Base-by-base conservation (phyloP, 1,140 invertebrate genomes). In the Aphidius gifuensis region DNA sequence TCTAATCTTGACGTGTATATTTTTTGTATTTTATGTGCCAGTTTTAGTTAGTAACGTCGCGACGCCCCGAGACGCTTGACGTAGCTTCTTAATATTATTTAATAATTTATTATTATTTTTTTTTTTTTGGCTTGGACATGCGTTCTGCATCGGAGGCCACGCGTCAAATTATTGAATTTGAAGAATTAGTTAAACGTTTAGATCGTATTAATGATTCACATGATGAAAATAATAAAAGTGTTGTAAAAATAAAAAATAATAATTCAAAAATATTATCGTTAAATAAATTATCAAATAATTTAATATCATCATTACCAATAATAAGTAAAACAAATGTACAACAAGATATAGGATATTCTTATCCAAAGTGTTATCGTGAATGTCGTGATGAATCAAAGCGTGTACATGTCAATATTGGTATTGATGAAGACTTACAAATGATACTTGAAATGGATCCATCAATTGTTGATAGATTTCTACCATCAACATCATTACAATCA, bases 371-470 rank as follows among this genome's bases (percentile, higher is more conserved):
- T 32, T 16, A 32, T 32, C 16, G 16, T 16, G 16, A 16, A 32
- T 56, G 32, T 40, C 48, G 49, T 9, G 61, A 63, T 5, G 55
- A 63, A 39, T 42, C 57, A 51, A 67, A 74, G 65, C 69, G 71
- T 5, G 77, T 86, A 43, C 76, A 78, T n/a, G 80, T 84, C 32
- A 80, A 82, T 42, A 80, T 85, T 63, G 85, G 85, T 16, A 86
- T 86, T 60, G 84, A 85, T 69, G 83, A 84, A 65, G 85, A 86
- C 74, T 73, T 86, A 60, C 81, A 83, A 74, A 85, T 86, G 84
- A 85, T 85, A 55, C 74, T 86, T 44, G 84, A 86, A 68, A 85
- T 85, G 84, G 84, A 86, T 73, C 85, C 85, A 40, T 84, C 82
- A 64, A 83, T 86, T 71, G 80, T 85, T 39, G 85, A 87, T 77